A percentile compares a stretch with the other conserved stretches of the same genome.
Evolutionary conservation across 2,113 vertebrate genomes (phyloP).

Genomic region (Origma solitaria): DNA sequence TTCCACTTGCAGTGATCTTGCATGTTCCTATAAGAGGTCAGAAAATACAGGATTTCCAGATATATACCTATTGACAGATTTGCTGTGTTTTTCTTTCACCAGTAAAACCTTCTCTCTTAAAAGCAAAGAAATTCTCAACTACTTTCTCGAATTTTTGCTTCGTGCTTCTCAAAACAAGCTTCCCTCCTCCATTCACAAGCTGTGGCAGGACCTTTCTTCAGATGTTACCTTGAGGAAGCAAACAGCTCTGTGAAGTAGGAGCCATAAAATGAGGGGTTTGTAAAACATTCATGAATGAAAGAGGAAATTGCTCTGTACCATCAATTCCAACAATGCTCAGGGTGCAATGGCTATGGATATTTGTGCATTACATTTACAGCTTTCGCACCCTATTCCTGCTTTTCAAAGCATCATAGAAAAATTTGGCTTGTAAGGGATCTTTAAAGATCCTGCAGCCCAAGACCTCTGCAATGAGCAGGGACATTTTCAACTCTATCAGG

Average conservation of each 20-base stretch:
- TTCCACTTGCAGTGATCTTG: neutral
- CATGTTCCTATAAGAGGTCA: neutral
- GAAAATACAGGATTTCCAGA: neutral
- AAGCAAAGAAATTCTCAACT: neutral
- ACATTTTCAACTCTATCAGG: neutral
- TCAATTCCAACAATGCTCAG: neutral
- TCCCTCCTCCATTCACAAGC: neutral
- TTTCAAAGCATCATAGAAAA: neutral
- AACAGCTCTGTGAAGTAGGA: neutral
- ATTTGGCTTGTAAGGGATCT: neutral
- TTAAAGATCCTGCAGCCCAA: neutral
- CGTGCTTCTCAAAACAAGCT: neutral
- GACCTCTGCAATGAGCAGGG: neutral
- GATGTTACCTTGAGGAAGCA: neutral
- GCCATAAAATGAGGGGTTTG: neutral
- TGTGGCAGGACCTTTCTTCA: neutral
- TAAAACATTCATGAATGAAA: neutral
- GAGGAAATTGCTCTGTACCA: neutral
- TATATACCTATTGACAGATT: neutral
- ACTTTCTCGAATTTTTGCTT: neutral
- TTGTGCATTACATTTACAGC: neutral
- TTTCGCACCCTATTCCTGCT: neutral
- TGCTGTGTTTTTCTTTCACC: neutral
- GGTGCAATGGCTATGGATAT: neutral
- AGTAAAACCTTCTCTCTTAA: neutral